Evolutionary conservation across 2,888 invertebrate genomes (phyloP).

Genomic region (Nineta flava): DNA sequence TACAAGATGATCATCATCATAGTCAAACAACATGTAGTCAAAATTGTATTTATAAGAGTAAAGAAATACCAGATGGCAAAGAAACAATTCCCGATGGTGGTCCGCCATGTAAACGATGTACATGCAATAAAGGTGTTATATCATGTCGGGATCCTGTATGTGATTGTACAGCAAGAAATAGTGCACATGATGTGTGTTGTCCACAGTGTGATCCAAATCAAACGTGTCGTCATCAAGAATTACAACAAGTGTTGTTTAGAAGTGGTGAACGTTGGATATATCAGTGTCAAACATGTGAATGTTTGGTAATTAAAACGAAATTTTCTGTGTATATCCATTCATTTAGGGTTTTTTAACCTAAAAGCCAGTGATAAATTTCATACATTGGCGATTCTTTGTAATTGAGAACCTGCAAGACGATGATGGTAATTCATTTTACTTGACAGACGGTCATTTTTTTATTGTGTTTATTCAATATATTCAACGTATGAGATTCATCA

Average conservation of each 20-base stretch:
- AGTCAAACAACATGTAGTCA: constrained; percentile 38
- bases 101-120: constrained; percentile 33
- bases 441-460: too few relatives aligned
- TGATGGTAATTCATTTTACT: too few relatives aligned
- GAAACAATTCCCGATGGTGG: constrained; percentile 27
- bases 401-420: not conserved
- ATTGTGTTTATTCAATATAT: too few relatives aligned
- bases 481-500: too few relatives aligned
- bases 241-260: constrained; percentile 54
- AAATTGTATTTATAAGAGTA: constrained; percentile 60
- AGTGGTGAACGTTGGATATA: constrained; percentile 81
- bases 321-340: not conserved
- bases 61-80: constrained; percentile 42
- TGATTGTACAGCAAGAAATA: constrained; percentile 40
- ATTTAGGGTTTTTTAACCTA: not conserved
- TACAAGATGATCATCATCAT: constrained; percentile 12
- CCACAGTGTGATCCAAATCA: constrained; percentile 62
- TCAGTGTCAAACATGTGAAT: constrained; percentile 85
- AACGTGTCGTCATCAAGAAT: constrained; percentile 66
- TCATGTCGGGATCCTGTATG: constrained; percentile 51
- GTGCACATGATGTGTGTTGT: constrained; percentile 49
- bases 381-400: not conserved
- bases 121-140: constrained; percentile 42
- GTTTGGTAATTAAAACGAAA: constrained; percentile 43
- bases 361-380: not conserved